A percentile compares a stretch with the other conserved stretches of the same genome.
Conservation (phyloP, 2,888 invertebrate genomes). For the Hyppa rectilinea region DNA sequence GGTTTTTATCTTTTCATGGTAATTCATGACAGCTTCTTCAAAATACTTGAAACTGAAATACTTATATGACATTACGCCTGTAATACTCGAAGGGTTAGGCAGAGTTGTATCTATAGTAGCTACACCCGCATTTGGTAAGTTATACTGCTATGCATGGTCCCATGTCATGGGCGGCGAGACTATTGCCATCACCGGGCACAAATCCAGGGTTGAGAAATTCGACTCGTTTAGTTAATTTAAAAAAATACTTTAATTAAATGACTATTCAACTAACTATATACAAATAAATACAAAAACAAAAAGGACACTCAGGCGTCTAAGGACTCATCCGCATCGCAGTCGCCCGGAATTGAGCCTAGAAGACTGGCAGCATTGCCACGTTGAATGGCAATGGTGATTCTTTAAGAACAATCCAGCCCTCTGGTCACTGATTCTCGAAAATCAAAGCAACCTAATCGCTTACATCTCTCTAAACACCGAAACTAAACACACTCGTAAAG, state of each 20-base stretch:
- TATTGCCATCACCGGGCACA: not conserved
- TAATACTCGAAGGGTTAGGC: not conserved
- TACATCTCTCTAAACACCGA: not conserved
- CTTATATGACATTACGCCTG: no score
- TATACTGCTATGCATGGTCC: not conserved
- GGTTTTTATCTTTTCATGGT: conserved; percentile 15
- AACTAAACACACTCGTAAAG: conserved; percentile 3
- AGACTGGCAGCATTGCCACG: no score
- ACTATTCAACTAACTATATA: no score
- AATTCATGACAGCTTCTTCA: not conserved
- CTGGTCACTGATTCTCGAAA: not conserved
- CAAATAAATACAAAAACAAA: no score
- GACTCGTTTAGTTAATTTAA: not conserved
- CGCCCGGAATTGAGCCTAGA: no score
- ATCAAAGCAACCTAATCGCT: not conserved
- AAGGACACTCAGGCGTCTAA: no score
- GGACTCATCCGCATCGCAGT: no score
- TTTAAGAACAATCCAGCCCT: no score
- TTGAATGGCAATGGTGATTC: no score
- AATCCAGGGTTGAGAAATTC: not conserved
- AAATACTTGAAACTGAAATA: not conserved
- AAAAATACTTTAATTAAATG: no score
- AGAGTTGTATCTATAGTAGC: not conserved
- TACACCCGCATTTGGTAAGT: not conserved
- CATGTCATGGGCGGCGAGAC: not conserved